Conservation (phyloP, 2,113 vertebrate genomes). For the Salvelinus sp. region DNA sequence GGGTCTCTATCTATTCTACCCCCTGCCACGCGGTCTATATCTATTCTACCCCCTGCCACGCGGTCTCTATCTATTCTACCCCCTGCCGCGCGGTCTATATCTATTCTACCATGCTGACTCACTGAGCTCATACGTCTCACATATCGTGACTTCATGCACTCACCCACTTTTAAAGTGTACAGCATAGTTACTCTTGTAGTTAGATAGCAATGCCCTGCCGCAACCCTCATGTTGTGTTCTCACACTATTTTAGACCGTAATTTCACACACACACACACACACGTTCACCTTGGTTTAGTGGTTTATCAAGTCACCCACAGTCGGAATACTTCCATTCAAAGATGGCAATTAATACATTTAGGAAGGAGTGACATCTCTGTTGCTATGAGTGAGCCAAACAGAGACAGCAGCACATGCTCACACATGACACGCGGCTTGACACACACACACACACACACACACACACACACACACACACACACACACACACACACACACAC, state of each 20-base stretch:
- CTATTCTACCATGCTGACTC: constrained; percentile 40
- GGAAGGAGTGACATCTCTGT: constrained; percentile 41
- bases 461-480: neutral
- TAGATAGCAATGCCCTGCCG: too few species aligned
- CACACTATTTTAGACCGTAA: too few species aligned
- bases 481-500: neutral
- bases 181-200: too few species aligned
- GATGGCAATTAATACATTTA: constrained; percentile 50
- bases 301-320: constrained; percentile 22
- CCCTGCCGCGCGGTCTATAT: too few species aligned
- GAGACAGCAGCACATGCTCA: constrained; percentile 26
- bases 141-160: too few species aligned
- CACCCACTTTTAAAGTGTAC: too few species aligned
- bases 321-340: constrained; percentile 54
- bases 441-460: neutral
- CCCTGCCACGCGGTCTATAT: too few species aligned
- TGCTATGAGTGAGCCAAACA: constrained; percentile 70
- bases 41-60: too few species aligned
- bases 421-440: neutral
- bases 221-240: too few species aligned
- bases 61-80: too few species aligned
- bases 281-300: constrained; percentile 6
- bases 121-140: neutral
- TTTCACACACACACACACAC: neutral
- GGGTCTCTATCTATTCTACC: too few species aligned